phyloP scores from a whole-genome alignment of 2,797 vertebrate genomes.

The Naso thynnoides region DNA sequence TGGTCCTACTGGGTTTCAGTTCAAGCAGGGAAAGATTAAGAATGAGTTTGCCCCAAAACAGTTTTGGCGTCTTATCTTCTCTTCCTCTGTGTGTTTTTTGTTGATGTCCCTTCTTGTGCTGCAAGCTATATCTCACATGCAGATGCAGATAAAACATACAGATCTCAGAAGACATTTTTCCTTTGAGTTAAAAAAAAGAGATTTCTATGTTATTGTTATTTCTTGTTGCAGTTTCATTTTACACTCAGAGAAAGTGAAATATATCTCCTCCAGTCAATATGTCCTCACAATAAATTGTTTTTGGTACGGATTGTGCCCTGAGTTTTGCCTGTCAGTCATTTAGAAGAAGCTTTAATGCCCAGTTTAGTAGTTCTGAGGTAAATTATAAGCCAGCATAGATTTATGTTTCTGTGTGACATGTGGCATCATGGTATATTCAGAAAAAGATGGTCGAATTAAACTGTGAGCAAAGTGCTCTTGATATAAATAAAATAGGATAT shows the following conservation, averaged over 20 bases:
- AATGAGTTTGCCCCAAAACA: neutral
- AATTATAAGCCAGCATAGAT: neutral
- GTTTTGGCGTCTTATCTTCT: constrained; percentile 6
- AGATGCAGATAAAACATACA: neutral
- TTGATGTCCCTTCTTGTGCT: neutral
- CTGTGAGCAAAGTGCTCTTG: neutral
- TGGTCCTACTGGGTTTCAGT: constrained; percentile 23
- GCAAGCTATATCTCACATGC: neutral
- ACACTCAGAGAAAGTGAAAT: neutral
- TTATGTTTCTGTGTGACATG: neutral
- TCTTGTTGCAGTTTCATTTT: neutral
- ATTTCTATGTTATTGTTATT: neutral
- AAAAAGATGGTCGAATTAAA: neutral
- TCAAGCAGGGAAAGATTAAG: constrained; percentile 10
- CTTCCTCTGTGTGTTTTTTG: neutral
- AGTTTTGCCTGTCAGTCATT: neutral
- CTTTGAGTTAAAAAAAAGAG: no score
- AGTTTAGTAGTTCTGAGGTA: no score
- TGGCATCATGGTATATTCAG: neutral
- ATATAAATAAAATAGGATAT: neutral
- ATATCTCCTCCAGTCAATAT: neutral
- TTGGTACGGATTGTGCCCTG: neutral
- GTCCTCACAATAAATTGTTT: no score
- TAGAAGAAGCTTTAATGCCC: neutral
- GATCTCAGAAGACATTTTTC: neutral